Base-by-base conservation (phyloP, 2,797 vertebrate species). In the Phaenicophaeus curvirostris region DNA sequence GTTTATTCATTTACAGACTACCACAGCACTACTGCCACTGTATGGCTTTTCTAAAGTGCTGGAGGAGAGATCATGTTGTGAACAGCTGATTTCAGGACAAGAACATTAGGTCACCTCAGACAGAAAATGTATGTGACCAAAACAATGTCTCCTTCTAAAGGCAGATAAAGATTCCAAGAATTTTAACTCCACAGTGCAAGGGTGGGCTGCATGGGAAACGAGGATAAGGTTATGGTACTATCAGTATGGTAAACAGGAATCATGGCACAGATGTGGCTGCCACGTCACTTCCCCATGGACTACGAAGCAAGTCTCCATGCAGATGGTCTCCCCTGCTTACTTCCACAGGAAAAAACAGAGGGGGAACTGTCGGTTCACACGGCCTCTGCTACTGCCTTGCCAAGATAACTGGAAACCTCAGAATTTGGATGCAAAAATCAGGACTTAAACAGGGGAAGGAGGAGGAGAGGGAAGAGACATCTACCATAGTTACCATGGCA, bases 281-380 rank as follows among this genome's bases (percentile, higher is more conserved):
- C 35, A 21, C 58, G 81, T 41, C 84, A 37, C 27, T 63, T 84
- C 81, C 75, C 71, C 74, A 7, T 16, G 63, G 35, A 44, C 25
- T 57, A 11, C 0, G 25, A n/a, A 82, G 42, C 12, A 30, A 33
- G 31, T 7, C 65, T 72, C 35, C 42, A 44, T 41, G 63, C 87
- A 94, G 58, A 51, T 21, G 85, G 65, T 53, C 39, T 85, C 42
- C 67, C 37, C 12, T 24, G 8, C 41, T 48, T 31, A 41, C 58
- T 79, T 72, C 42, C 84, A 51, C 81, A 76, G 75, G 81, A 79
- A 74, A 90, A 95, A 89, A 15, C 42, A 91, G 15, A 48, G n/a
- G 8, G 55, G n/a, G 8, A 87, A 46, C 25, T 67, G 27, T 17
- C 2, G 3, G 51, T 27, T 92, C 85, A 50, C 76, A 18, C 0